Evolutionary conservation across 2,113 vertebrate species (phyloP).

Genomic region (Sylvicapra grimmia): DNA sequence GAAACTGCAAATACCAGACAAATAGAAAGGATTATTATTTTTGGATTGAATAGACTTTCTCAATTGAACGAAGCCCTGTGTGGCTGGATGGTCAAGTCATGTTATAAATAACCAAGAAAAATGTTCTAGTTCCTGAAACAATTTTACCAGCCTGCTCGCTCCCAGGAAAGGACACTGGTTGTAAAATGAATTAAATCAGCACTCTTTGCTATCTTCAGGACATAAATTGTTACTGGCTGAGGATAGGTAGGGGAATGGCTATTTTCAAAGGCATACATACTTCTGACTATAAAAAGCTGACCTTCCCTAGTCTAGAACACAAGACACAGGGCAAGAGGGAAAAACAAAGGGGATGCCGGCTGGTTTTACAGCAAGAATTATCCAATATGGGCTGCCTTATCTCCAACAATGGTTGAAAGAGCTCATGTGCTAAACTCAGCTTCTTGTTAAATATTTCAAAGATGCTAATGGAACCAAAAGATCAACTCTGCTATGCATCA

Average conservation of each 20-base stretch:
- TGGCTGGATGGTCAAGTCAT: conserved; percentile 54
- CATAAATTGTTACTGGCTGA: conserved; percentile 29
- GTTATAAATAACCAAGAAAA: conserved; percentile 70
- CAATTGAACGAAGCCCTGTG: conserved; percentile 48
- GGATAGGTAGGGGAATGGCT: neutral
- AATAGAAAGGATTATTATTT: conserved; percentile 66
- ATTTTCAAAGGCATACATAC: conserved; percentile 51
- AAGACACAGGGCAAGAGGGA: neutral
- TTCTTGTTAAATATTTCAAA: conserved; percentile 62
- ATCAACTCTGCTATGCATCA: conserved; percentile 55
- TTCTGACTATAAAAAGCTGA: conserved; percentile 27
- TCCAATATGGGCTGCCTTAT: neutral
- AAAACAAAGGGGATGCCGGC: neutral
- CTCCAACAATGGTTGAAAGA: neutral
- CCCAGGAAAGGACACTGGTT: conserved; percentile 28
- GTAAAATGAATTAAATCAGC: conserved; percentile 58
- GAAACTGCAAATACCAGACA: conserved; percentile 52
- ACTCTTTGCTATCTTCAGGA: conserved; percentile 35
- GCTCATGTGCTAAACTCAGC: conserved; percentile 24
- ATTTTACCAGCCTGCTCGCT: conserved; percentile 36
- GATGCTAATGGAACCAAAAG: conserved; percentile 55
- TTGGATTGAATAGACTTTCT: conserved; percentile 58
- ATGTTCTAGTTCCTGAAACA: conserved; percentile 48
- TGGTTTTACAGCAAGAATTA: neutral
- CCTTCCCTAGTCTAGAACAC: conserved; percentile 37